Evolutionary conservation across 2,113 vertebrate species (phyloP).

Genomic region (Cyprinus carpio): DNA sequence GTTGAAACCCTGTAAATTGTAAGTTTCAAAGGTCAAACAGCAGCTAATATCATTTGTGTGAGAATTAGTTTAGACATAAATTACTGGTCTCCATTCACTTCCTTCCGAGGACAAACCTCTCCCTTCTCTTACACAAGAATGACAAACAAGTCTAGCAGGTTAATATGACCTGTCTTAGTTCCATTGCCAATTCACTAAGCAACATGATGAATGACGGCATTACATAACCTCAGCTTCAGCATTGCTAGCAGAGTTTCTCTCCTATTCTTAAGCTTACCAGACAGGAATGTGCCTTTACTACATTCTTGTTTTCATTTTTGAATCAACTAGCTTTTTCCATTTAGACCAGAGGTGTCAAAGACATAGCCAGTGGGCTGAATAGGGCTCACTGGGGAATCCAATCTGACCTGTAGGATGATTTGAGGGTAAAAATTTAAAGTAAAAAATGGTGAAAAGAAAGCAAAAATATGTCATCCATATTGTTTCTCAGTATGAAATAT

Average conservation of each 20-base stretch:
- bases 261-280: constrained; percentile 5
- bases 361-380: background rate
- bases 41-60: background rate
- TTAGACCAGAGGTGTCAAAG: constrained; percentile 13
- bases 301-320: background rate
- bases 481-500: background rate
- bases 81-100: background rate
- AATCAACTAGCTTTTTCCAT: background rate
- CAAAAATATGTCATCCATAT: background rate
- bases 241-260: background rate
- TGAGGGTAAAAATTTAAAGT: background rate
- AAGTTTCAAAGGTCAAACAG: background rate
- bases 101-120: constrained; percentile 2
- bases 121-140: constrained; percentile 6
- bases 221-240: constrained; percentile 15
- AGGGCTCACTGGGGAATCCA: background rate
- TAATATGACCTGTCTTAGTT: constrained; percentile 13
- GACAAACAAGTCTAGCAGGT: constrained; percentile 15
- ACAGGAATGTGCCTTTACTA: constrained; percentile 13
- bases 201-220: constrained; percentile 24
- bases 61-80: background rate
- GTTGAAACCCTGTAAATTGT: background rate
- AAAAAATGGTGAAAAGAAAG: background rate
- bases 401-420: background rate
- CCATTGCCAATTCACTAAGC: constrained; percentile 5